phyloP scores from a whole-genome alignment of 2,113 vertebrate genomes.

The Monarcha castaneiventris region DNA sequence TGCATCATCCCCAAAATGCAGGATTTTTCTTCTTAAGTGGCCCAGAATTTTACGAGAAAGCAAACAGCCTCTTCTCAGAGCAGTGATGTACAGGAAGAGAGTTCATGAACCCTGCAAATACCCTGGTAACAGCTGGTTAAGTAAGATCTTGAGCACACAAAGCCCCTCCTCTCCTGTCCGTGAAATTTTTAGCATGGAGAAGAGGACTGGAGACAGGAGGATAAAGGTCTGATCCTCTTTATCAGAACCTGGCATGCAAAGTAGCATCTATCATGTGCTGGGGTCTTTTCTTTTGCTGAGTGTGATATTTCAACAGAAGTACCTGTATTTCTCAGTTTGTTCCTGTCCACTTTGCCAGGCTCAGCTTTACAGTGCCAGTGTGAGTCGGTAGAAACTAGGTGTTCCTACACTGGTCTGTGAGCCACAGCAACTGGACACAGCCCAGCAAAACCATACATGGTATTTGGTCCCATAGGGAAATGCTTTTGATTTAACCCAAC shows the following conservation, averaged over 20 bases:
- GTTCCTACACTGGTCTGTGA: background rate
- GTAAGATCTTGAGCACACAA: background rate
- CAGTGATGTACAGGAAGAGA: background rate
- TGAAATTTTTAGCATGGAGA: background rate
- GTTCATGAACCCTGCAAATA: background rate
- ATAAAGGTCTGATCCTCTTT: background rate
- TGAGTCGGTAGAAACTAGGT: background rate
- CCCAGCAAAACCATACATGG: background rate
- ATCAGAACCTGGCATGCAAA: background rate
- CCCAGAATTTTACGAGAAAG: background rate
- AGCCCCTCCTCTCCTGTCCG: background rate
- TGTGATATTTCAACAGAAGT: background rate
- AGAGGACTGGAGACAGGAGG: background rate
- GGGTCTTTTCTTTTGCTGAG: background rate
- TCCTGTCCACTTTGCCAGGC: background rate
- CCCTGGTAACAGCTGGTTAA: background rate
- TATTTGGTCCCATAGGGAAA: background rate
- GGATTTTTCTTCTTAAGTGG: background rate
- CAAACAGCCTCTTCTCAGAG: background rate
- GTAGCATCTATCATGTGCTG: background rate
- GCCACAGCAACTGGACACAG: background rate
- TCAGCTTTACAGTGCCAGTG: background rate
- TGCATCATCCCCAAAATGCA: background rate
- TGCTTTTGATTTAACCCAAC: background rate
- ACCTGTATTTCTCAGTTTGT: background rate